Percentiles rank a stretch among this genome's conserved stretches.
phyloP scores from a whole-genome alignment of 2,113 vertebrate genomes.

The Morone chrysops region DNA sequence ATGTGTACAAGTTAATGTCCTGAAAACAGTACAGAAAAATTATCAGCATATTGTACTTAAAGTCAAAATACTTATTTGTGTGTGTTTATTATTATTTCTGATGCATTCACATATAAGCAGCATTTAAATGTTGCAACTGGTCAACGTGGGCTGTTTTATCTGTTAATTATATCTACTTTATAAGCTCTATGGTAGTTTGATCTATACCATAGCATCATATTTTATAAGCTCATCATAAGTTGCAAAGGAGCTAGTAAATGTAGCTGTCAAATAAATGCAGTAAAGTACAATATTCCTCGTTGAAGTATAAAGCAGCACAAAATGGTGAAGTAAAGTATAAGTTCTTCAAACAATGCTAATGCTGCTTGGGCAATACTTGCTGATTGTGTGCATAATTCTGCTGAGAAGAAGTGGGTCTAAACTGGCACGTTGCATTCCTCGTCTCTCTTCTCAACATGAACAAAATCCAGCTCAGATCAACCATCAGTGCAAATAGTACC shows the following conservation, averaged over 20 bases:
- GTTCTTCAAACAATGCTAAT: not conserved
- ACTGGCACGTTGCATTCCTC: not conserved
- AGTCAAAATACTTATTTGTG: too few species aligned
- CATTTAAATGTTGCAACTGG: too few species aligned
- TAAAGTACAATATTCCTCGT: not conserved
- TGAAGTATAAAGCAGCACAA: not conserved
- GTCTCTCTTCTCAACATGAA: conserved; percentile 19
- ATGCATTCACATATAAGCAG: too few species aligned
- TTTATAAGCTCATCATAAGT: not conserved
- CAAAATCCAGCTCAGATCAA: conserved; percentile 21
- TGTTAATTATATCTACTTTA: not conserved
- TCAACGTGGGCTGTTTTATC: too few species aligned
- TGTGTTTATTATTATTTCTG: too few species aligned
- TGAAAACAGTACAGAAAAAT: too few species aligned
- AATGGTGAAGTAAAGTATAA: too few species aligned
- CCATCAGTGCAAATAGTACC: conserved; percentile 35
- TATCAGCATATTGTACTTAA: too few species aligned
- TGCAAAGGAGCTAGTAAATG: too few species aligned
- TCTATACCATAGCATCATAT: not conserved
- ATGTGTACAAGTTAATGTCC: too few species aligned
- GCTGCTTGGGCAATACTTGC: not conserved
- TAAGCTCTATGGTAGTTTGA: not conserved
- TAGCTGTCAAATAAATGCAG: not conserved
- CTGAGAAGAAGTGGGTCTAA: not conserved
- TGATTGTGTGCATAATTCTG: not conserved